Evolutionary conservation across 2,888 invertebrate species (phyloP).

Genomic region (Pseudoips prasinana): DNA sequence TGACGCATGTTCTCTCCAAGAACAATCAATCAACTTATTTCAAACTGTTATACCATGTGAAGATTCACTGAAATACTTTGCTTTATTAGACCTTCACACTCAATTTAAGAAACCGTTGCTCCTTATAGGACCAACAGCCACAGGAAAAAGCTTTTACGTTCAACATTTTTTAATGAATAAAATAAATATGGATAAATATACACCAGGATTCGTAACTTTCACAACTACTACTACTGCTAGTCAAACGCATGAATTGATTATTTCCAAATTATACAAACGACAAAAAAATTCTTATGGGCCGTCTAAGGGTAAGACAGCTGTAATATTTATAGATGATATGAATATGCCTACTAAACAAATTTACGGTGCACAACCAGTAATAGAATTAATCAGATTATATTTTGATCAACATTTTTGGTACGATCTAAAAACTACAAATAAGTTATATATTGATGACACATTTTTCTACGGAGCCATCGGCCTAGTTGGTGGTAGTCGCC

Average conservation of each 20-base stretch:
- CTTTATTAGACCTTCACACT: conserved; percentile 89
- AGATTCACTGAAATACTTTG: conserved; percentile 91
- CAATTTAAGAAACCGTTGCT: conserved; percentile 85
- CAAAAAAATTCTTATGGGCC: conserved; percentile 90
- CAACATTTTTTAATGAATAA: conserved; percentile 87
- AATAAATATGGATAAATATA: conserved; percentile 85
- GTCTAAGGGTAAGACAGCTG: conserved; percentile 84
- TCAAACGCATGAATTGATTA: conserved; percentile 90
- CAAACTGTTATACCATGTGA: conserved; percentile 92
- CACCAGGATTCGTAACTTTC: conserved; percentile 91
- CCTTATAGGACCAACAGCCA: conserved; percentile 92
- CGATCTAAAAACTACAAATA: conserved; percentile 91
- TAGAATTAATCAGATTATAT: conserved; percentile 90
- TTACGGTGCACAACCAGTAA: conserved; percentile 93
- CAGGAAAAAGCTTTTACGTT: conserved; percentile 92
- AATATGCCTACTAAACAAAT: conserved; percentile 93
- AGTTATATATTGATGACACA: conserved; percentile 88
- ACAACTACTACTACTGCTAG: conserved; percentile 91
- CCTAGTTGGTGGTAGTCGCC: conserved; percentile 93
- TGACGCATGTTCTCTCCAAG: conserved; percentile 74
- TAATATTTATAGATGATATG: conserved; percentile 94
- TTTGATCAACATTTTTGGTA: conserved; percentile 95
- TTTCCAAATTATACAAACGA: conserved; percentile 86
- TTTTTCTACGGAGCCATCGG: conserved; percentile 94
- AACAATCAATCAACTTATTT: conserved; percentile 85